Evolutionary conservation across 2,797 vertebrate species (phyloP).

Genomic region (Apogon talboti): DNA sequence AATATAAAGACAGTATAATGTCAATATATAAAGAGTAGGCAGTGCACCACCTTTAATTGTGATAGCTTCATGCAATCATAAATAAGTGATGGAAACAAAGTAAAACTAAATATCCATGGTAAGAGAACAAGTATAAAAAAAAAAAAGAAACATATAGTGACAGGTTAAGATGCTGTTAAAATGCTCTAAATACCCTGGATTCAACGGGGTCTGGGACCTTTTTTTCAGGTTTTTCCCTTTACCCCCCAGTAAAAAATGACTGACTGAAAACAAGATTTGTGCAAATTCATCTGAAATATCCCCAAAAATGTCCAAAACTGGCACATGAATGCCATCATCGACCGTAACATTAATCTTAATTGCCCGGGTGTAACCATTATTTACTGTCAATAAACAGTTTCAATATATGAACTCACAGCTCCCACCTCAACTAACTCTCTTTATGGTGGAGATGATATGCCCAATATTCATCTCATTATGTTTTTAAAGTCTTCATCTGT

Average conservation of each 20-base stretch:
- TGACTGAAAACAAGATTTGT: slow-evolving; percentile 23
- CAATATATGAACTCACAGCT: slow-evolving; percentile 44
- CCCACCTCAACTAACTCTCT: slow-evolving; percentile 52
- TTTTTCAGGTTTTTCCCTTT: background rate
- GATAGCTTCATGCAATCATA: too few relatives aligned
- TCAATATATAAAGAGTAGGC: too few relatives aligned
- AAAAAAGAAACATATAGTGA: too few relatives aligned
- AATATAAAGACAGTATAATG: too few relatives aligned
- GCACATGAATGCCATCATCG: slow-evolving; percentile 36
- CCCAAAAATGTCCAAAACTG: slow-evolving; percentile 33
- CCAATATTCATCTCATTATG: slow-evolving; percentile 79
- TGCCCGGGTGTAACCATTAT: slow-evolving; percentile 53
- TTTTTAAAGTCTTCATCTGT: slow-evolving; percentile 80
- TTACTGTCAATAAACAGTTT: slow-evolving; percentile 67
- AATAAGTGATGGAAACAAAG: background rate
- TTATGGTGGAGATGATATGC: slow-evolving; percentile 64
- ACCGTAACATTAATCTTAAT: slow-evolving; percentile 63
- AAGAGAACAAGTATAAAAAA: background rate
- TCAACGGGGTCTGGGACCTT: background rate
- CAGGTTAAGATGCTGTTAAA: too few relatives aligned
- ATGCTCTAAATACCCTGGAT: background rate
- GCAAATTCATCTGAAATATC: slow-evolving; percentile 38
- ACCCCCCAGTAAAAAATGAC: slow-evolving; percentile 5
- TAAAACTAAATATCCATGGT: background rate
- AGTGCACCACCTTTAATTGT: too few relatives aligned